Conservation (phyloP, 2,888 invertebrate genomes). For the Hemithea aestivaria region DNA sequence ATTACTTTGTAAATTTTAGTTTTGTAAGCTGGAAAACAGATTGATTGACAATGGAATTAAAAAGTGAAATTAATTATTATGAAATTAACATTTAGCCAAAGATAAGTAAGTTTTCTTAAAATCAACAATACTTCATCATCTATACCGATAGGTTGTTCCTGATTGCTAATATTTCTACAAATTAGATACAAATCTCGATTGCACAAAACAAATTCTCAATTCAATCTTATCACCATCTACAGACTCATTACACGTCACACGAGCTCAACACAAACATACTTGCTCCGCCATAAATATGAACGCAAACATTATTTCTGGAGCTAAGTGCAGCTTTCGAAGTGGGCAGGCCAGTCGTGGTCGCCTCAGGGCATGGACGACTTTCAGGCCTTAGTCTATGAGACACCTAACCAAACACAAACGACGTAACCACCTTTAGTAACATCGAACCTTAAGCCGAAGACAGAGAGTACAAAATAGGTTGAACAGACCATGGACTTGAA, state of each 20-base stretch:
- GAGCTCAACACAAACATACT: conserved; percentile 24
- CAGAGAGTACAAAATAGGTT: conserved; percentile 3
- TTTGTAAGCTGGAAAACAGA: no score
- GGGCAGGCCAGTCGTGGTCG: conserved; percentile 56
- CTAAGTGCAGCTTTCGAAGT: conserved; percentile 43
- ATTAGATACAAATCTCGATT: neutral
- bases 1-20: no score
- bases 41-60: no score
- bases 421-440: conserved; percentile 2
- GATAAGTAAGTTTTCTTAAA: no score
- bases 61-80: no score
- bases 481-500: neutral
- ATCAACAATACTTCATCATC: no score
- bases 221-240: conserved; percentile 13
- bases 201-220: conserved; percentile 2
- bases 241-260: conserved; percentile 18
- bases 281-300: conserved; percentile 35
- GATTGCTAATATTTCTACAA: no score
- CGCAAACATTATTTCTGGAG: conserved; percentile 31
- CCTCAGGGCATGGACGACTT: conserved; percentile 53
- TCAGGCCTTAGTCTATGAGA: conserved; percentile 41
- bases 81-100: no score
- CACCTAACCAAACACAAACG: conserved; percentile 43
- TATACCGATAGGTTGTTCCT: no score
- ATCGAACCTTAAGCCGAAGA: conserved; percentile 1